phyloP scores from a whole-genome alignment of 2,888 invertebrate genomes.

The Polyommatus icarus region DNA sequence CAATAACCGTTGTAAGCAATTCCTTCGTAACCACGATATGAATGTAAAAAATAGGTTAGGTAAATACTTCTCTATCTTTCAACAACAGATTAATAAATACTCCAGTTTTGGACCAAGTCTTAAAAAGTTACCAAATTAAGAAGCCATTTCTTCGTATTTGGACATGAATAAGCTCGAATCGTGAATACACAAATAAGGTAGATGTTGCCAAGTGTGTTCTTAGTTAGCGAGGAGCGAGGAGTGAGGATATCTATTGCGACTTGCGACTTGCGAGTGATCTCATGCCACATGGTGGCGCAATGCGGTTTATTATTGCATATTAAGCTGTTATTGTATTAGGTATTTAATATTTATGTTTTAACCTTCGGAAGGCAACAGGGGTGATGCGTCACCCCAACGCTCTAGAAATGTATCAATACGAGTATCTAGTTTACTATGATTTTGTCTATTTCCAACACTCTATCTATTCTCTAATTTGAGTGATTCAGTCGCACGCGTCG shows the following conservation, averaged over 20 bases:
- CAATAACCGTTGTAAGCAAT: neutral
- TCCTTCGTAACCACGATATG: neutral
- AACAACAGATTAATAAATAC: neutral
- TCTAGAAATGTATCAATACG: no score
- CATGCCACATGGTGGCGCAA: neutral
- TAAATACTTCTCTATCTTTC: neutral
- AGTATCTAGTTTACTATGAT: no score
- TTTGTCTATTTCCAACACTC: no score
- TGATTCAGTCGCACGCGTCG: no score
- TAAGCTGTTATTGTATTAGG: neutral
- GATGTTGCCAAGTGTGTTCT: neutral
- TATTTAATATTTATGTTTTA: neutral
- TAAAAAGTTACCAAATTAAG: neutral
- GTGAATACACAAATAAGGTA: conserved; percentile 3
- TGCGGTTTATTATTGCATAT: neutral
- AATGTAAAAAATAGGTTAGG: neutral
- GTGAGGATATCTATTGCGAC: conserved; percentile 1
- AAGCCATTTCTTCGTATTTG: neutral
- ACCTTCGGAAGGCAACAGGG: no score
- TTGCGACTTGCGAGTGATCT: neutral
- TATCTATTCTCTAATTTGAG: no score
- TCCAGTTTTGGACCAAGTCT: neutral
- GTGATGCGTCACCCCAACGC: no score
- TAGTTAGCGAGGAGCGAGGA: neutral
- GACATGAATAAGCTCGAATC: neutral